These are phyloP conservation scores for Amphiprion ocellaris DNA, from an alignment of 2,113 vertebrate genomes.

Conservation along the genomic window DNA sequence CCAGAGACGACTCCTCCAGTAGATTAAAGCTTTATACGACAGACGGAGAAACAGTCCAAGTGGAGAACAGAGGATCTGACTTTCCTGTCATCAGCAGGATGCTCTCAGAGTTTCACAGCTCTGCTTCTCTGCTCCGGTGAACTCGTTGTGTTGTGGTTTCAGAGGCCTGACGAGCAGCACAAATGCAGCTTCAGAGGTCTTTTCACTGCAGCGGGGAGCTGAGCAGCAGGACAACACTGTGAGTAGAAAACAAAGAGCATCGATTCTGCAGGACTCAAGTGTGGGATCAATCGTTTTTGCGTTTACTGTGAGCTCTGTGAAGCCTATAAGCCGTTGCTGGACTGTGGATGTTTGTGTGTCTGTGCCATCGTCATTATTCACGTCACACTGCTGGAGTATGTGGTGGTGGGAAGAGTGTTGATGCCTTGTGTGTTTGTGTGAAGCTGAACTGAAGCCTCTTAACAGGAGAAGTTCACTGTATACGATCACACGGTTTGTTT, in stretches of 20 bases:
- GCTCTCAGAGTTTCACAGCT: background rate
- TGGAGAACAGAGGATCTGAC: background rate
- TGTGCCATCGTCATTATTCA: background rate
- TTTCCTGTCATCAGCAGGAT: slow-evolving; percentile 12
- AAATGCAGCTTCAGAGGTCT: slow-evolving; percentile 42
- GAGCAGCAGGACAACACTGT: slow-evolving; percentile 18
- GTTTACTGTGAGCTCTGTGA: slow-evolving; percentile 59
- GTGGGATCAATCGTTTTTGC: slow-evolving; percentile 57
- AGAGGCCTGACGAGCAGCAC: slow-evolving; percentile 12
- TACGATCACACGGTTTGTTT: background rate
- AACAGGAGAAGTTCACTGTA: background rate
- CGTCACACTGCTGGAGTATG: background rate
- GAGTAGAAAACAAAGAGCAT: slow-evolving; percentile 66
- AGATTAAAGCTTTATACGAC: no score
- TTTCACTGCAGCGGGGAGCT: slow-evolving; percentile 28
- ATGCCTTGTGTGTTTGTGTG: slow-evolving; percentile 10
- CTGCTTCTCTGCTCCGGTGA: background rate
- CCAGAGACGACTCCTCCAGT: no score
- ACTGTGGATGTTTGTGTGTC: background rate
- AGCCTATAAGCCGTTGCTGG: slow-evolving; percentile 39
- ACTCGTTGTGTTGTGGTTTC: slow-evolving; percentile 35
- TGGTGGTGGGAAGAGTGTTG: background rate
- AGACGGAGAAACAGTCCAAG: background rate
- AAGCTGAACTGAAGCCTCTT: slow-evolving; percentile 6
- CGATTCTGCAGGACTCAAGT: slow-evolving; percentile 44